Conservation (phyloP, 2,888 invertebrate species). For the Drosophila picticornis region DNA sequence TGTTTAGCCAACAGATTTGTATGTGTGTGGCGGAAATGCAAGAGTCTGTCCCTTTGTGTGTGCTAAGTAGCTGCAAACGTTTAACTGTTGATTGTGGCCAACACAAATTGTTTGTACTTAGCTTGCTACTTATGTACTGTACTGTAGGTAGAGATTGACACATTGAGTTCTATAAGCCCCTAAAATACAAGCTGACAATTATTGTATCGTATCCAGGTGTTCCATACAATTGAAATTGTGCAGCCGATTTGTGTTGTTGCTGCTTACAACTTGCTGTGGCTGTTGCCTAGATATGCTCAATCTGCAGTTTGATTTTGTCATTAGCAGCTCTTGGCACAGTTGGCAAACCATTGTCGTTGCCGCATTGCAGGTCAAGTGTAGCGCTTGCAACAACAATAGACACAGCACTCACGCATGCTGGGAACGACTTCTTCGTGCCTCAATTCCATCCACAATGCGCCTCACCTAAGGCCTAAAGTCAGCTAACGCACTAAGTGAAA, state of each 20-base stretch:
- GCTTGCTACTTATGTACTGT: background rate
- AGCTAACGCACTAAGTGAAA: constrained; percentile 73
- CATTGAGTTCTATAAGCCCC: background rate
- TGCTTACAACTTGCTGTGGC: constrained; percentile 1
- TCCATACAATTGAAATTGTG: constrained; percentile 25
- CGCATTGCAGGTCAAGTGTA: constrained; percentile 69
- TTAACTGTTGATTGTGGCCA: constrained; percentile 67
- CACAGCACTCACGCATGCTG: background rate
- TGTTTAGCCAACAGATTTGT: constrained; percentile 69
- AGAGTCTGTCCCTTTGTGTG: constrained; percentile 76
- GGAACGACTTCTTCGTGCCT: constrained; percentile 10
- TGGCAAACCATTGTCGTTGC: constrained; percentile 51
- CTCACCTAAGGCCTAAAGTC: constrained; percentile 62
- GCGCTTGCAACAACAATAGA: constrained; percentile 64
- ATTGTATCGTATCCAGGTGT: constrained; percentile 9
- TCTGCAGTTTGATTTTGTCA: constrained; percentile 50
- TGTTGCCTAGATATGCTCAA: constrained; percentile 8
- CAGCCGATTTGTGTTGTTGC: constrained; percentile 14
- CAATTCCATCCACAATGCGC: background rate
- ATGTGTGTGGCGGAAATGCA: constrained; percentile 66
- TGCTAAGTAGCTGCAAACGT: constrained; percentile 68
- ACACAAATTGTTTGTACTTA: constrained; percentile 48
- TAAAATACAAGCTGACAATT: constrained; percentile 19
- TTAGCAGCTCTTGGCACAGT: constrained; percentile 35
- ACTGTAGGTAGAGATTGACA: background rate